Evolutionary conservation across 2,113 vertebrate genomes (phyloP).

Genomic region (Oncorhynchus kisutch): DNA sequence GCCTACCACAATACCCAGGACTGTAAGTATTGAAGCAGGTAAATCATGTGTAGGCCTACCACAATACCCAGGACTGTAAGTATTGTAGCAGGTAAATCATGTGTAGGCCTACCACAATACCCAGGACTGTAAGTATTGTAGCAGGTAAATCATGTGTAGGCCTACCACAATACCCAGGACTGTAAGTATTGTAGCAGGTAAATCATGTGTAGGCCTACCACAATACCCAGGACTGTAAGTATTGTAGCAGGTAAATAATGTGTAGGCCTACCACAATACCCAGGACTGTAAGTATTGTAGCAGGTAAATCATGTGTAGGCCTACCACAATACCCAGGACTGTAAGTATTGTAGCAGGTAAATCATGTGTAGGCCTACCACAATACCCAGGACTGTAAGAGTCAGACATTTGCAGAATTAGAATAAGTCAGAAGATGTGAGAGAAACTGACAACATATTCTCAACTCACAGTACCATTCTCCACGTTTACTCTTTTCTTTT

Average conservation of each 20-base stretch:
- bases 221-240: background rate
- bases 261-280: background rate
- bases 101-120: background rate
- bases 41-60: background rate
- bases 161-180: background rate
- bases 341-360: background rate
- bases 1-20: background rate
- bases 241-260: too few relatives aligned
- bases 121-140: background rate
- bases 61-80: background rate
- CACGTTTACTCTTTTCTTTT: background rate
- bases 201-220: background rate
- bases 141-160: background rate
- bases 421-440: background rate
- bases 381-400: background rate
- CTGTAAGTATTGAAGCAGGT: background rate
- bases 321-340: background rate
- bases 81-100: too few relatives aligned
- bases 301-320: background rate
- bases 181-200: background rate
- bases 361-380: background rate
- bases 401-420: background rate
- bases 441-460: background rate
- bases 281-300: background rate
- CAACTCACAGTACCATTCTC: conserved; percentile 7